These are phyloP conservation scores for Lampris incognitus DNA, from an alignment of 2,113 vertebrate species.

Conservation along the genomic window DNA sequence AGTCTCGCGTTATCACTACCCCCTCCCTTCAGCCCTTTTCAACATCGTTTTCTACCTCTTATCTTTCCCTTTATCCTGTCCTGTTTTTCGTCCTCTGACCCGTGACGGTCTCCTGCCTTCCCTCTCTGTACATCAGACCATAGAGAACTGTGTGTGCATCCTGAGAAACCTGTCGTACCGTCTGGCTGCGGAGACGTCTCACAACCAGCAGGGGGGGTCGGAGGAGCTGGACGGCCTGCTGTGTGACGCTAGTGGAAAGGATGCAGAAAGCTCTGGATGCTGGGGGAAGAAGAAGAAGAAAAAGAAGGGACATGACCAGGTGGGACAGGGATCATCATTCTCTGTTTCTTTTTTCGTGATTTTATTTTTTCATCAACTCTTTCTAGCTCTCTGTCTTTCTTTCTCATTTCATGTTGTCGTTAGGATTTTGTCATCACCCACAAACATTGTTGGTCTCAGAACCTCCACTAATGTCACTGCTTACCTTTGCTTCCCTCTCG, in stretches of 20 bases:
- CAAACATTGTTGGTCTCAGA: too few relatives aligned
- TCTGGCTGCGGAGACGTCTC: constrained; percentile 97
- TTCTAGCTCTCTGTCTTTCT: too few relatives aligned
- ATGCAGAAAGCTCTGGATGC: constrained; percentile 94
- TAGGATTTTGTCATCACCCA: too few relatives aligned
- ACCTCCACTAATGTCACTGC: too few relatives aligned
- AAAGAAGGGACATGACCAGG: constrained; percentile 99
- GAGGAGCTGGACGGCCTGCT: constrained; percentile 97
- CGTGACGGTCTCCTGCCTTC: background rate
- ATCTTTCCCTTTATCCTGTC: background rate
- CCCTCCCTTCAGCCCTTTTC: too few relatives aligned
- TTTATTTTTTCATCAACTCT: too few relatives aligned
- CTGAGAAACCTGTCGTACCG: constrained; percentile 99
- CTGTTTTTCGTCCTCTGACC: background rate
- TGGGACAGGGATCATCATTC: constrained; percentile 61
- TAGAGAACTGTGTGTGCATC: constrained; percentile 99
- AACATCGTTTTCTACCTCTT: background rate
- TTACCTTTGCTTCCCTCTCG: too few relatives aligned
- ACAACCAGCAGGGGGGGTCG: constrained; percentile 97
- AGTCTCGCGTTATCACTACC: too few relatives aligned
- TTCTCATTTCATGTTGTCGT: too few relatives aligned
- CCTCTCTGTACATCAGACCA: constrained; percentile 82
- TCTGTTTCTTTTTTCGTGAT: background rate
- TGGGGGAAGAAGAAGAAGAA: constrained; percentile 99
- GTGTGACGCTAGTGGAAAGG: constrained; percentile 94